phyloP scores from a whole-genome alignment of 2,797 vertebrate species.

The Pseudochromis fuscus region DNA sequence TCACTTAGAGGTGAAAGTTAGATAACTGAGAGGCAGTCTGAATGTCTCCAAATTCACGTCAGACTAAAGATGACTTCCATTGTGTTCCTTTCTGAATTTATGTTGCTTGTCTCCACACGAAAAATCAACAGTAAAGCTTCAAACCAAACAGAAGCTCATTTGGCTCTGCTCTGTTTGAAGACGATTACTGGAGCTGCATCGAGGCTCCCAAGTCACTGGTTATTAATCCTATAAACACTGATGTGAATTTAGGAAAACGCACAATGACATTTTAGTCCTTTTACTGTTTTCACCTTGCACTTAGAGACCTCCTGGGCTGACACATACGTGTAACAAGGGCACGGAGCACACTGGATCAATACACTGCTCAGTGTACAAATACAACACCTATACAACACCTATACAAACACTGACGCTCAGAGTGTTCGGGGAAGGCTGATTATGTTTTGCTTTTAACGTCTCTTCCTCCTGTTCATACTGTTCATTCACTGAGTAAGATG shows the following conservation, averaged over 20 bases:
- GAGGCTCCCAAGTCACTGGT: not conserved
- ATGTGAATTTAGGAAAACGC: not conserved
- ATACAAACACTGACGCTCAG: constrained; percentile 25
- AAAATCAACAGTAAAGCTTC: too few relatives aligned
- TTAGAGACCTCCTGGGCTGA: not conserved
- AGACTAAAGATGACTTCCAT: too few relatives aligned
- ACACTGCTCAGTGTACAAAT: constrained; percentile 8
- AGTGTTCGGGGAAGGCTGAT: not conserved
- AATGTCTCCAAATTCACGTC: too few relatives aligned
- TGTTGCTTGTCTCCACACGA: too few relatives aligned
- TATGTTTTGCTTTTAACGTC: constrained; percentile 4
- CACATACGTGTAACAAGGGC: not conserved
- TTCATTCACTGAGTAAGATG: not conserved
- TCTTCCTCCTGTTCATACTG: not conserved
- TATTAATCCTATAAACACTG: not conserved
- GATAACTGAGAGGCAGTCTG: too few relatives aligned
- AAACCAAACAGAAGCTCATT: not conserved
- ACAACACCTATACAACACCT: constrained; percentile 8
- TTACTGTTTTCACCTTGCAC: constrained; percentile 16
- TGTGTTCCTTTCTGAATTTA: too few relatives aligned
- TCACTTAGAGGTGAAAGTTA: too few relatives aligned
- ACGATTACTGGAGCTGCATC: not conserved
- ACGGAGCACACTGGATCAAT: constrained; percentile 29
- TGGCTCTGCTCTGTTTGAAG: not conserved
- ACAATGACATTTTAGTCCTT: constrained; percentile 24